A percentile compares a stretch with the other conserved stretches of the same genome.
Evolutionary conservation across 2,888 invertebrate species (phyloP).

Genomic region (Candidula unifasciata): DNA sequence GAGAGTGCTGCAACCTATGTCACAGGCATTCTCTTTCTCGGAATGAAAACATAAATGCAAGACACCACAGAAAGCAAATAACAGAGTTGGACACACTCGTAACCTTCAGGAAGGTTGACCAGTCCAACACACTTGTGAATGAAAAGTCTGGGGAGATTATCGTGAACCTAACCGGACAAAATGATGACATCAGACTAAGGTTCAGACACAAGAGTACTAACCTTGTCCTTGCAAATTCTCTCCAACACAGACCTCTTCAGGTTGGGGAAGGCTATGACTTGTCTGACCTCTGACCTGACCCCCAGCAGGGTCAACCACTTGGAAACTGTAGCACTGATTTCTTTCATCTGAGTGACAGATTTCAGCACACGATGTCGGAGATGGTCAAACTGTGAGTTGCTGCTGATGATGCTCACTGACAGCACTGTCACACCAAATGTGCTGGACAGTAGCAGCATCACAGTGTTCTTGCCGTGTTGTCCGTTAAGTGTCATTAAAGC

Average conservation of each 20-base stretch:
- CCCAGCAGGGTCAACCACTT: slow-evolving; percentile 5
- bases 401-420: slow-evolving; percentile 28
- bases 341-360: slow-evolving; percentile 7
- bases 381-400: slow-evolving; percentile 37
- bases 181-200: no score
- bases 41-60: no score
- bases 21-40: no score
- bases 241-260: slow-evolving; percentile 30
- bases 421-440: slow-evolving; percentile 30
- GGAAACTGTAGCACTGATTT: background rate
- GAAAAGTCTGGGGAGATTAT: no score
- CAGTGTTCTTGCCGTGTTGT: slow-evolving; percentile 9
- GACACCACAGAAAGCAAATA: no score
- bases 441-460: slow-evolving; percentile 38
- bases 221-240: slow-evolving; percentile 39
- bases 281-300: background rate
- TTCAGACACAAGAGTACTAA: background rate
- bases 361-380: slow-evolving; percentile 25
- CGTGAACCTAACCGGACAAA: no score
- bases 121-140: no score
- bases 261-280: slow-evolving; percentile 44
- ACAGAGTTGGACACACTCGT: no score
- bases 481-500: background rate
- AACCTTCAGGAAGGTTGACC: no score
- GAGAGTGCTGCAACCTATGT: no score